phyloP scores from a whole-genome alignment of 2,113 vertebrate genomes.

The Oceanodroma tethys region DNA sequence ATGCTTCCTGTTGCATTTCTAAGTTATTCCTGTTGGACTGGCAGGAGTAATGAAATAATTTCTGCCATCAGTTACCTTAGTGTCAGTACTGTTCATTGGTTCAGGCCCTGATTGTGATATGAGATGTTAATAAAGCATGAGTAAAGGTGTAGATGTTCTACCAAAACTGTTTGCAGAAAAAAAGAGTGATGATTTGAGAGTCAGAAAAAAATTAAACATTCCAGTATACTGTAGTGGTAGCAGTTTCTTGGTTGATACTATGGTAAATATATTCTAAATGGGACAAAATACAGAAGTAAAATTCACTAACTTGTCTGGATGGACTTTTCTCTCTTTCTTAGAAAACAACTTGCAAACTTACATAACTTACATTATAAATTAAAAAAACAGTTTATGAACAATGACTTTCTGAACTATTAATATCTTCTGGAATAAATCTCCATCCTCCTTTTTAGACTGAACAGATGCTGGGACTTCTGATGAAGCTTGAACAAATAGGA shows the following conservation, averaged over 20 bases:
- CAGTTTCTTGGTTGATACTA: background rate
- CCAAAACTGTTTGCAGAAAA: background rate
- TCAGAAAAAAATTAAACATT: background rate
- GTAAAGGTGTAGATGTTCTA: background rate
- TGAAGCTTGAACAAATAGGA: slow-evolving; percentile 71
- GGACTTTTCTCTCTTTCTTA: background rate
- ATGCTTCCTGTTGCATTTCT: background rate
- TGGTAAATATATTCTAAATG: background rate
- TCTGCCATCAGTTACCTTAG: background rate
- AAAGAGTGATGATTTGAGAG: background rate
- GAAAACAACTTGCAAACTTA: background rate
- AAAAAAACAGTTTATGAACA: background rate
- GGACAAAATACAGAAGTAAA: background rate
- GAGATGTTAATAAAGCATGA: background rate
- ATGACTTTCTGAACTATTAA: background rate
- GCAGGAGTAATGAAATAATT: background rate
- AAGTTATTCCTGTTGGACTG: background rate
- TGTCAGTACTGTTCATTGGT: background rate
- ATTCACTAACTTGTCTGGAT: background rate
- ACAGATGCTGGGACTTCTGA: slow-evolving; percentile 75
- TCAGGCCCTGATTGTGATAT: background rate
- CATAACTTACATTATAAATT: background rate
- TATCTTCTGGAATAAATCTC: background rate
- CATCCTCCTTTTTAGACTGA: slow-evolving; percentile 71
- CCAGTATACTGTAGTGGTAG: background rate